Percentiles rank a stretch among this genome's conserved stretches.
phyloP scores from a whole-genome alignment of 2,113 vertebrate species.

The Zosterops hypoxanthus region DNA sequence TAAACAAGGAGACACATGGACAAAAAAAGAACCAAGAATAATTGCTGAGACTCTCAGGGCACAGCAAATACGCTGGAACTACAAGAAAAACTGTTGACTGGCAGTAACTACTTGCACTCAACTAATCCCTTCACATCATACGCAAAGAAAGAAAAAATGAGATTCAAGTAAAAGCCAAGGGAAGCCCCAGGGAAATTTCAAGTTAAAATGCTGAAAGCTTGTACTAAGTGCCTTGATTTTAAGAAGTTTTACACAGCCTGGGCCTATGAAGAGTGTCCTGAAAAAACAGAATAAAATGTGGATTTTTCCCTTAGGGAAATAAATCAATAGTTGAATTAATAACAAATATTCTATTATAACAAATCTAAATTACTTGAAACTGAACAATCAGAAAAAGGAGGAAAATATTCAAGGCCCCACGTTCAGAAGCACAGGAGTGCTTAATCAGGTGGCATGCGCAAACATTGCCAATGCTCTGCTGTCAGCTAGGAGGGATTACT shows the following conservation, averaged over 20 bases:
- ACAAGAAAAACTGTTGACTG: not conserved
- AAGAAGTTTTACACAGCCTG: not conserved
- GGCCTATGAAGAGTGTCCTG: not conserved
- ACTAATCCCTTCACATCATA: not conserved
- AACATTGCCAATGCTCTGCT: not conserved
- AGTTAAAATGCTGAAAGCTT: not conserved
- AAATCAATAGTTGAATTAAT: not conserved
- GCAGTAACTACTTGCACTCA: not conserved
- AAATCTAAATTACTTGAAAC: not conserved
- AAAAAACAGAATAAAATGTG: not conserved
- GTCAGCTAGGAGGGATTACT: not conserved
- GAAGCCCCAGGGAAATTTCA: not conserved
- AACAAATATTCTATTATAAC: not conserved
- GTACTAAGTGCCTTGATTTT: not conserved
- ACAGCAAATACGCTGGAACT: not conserved
- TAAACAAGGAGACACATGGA: not conserved
- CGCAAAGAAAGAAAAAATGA: not conserved
- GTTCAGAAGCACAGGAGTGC: not conserved
- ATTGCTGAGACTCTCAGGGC: not conserved
- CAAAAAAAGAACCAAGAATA: not conserved
- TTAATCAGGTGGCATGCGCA: not conserved
- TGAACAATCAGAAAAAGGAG: not conserved
- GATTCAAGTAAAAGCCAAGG: not conserved
- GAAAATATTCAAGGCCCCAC: not conserved
- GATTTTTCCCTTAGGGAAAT: not conserved